Base-by-base conservation (phyloP, 2,888 invertebrate genomes). In the Zootermopsis nevadensis region DNA sequence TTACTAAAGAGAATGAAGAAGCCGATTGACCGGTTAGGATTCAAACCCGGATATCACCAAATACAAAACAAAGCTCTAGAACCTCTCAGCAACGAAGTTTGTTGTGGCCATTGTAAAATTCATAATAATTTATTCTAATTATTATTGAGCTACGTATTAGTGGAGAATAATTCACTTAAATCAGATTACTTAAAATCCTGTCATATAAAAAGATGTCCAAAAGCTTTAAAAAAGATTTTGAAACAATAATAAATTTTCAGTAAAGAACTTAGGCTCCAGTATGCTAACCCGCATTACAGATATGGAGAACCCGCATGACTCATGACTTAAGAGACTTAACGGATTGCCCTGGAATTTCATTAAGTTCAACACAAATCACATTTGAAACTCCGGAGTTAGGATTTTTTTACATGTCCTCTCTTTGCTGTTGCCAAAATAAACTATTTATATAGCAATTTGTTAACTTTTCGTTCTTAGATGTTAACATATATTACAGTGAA, bases 301-400 rank as follows among this genome's bases (percentile, higher is more conserved):
- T n/a, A n/a, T n/a, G 60, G 27, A 27, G 60, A 60, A 1, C 60
- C 1, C n/a, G 6, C 60, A 12, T 15, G 60, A 10, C 27, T 15
- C 27, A 60, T 27, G n/a, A 60, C 60, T 60, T 60, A 8, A 8
- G n/a, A 27, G 12, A 8, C n/a, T n/a, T 77, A 77, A 33, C 33
- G 69, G 2, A 69, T 69, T 33, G 69, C 69, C 33, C 33, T 31
- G 77, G 82, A 82, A 82, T 82, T 82, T 82, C 82, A 82, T 82
- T 82, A 82, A 72, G 77, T 38, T 33, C 33, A 77, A 77, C 60
- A 82, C 82, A 82, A 82, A 82, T 82, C 77, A 82, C 76, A 55
- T 76, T 42, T 74, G 77, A 82, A 82, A 77, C 76, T 38, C 60
- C 31, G 33, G 19, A 22, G 19, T 22, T 33, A 31, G 31, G 69